phyloP scores from a whole-genome alignment of 2,797 vertebrate species.

The Tokudaia muenninki region DNA sequence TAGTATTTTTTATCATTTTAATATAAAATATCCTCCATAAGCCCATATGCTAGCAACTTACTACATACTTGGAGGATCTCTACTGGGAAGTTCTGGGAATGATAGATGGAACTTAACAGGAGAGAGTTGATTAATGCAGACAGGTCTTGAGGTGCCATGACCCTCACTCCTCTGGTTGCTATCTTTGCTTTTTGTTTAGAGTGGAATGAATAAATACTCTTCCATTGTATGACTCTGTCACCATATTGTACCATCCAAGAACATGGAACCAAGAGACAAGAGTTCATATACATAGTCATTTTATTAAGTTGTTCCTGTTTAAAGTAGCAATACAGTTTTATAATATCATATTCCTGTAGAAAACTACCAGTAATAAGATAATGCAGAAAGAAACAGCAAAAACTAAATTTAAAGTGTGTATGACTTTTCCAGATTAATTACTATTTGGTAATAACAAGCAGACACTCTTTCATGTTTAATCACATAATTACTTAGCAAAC shows the following conservation, averaged over 20 bases:
- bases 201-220: not conserved
- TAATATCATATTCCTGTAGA: not conserved
- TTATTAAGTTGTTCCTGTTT: not conserved
- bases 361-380: slow-evolving; percentile 6
- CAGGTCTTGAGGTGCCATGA: not conserved
- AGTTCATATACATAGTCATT: not conserved
- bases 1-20: not conserved
- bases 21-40: no score
- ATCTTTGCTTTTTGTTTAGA: not conserved
- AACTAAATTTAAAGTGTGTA: slow-evolving; percentile 5
- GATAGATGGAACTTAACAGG: not conserved
- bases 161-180: not conserved
- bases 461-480: slow-evolving; percentile 55
- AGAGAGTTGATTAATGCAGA: not conserved
- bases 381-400: slow-evolving; percentile 29
- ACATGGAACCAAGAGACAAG: not conserved
- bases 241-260: not conserved
- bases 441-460: slow-evolving; percentile 47
- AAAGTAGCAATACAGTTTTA: not conserved
- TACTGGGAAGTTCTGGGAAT: not conserved
- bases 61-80: not conserved
- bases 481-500: slow-evolving; percentile 62
- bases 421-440: slow-evolving; percentile 60
- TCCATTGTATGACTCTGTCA: no score
- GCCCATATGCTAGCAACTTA: not conserved